A percentile compares a stretch with the other conserved stretches of the same genome.
Conservation (phyloP, 1,140 invertebrate genomes). For the Oryctes rhinoceros region DNA sequence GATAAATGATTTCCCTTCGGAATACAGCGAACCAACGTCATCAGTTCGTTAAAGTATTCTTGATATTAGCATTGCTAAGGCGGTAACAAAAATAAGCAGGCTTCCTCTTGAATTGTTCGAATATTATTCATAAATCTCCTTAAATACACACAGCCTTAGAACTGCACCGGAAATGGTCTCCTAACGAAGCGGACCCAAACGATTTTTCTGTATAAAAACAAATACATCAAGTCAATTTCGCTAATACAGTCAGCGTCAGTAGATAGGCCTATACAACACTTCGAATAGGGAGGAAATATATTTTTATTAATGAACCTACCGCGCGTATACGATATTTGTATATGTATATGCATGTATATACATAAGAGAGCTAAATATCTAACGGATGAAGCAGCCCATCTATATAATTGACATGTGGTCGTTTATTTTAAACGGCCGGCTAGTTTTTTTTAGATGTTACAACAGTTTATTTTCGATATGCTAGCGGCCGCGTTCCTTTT, state of each 20-base stretch:
- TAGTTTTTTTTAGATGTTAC: not conserved
- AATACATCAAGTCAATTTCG: slow-evolving; percentile 2
- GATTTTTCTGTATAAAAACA: not conserved
- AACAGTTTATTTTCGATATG: not conserved
- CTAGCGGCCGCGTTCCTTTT: not conserved
- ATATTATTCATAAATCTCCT: slow-evolving; percentile 4
- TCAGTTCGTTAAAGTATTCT: too few relatives aligned
- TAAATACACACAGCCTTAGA: not conserved
- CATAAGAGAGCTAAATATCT: not conserved
- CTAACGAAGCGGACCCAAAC: not conserved
- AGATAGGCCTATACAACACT: slow-evolving; percentile 6
- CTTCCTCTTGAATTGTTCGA: not conserved
- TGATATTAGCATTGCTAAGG: too few relatives aligned
- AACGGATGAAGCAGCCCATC: slow-evolving; percentile 7
- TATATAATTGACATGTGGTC: slow-evolving; percentile 15
- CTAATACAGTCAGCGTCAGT: not conserved
- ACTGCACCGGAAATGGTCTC: not conserved
- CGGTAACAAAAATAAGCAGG: too few relatives aligned
- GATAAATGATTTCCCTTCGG: too few relatives aligned
- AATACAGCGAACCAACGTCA: too few relatives aligned
- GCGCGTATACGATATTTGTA: not conserved
- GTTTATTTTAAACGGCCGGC: slow-evolving; percentile 2
- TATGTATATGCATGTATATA: not conserved
- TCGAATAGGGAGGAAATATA: not conserved
- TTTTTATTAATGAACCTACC: slow-evolving; percentile 2